A percentile compares a stretch with the other conserved stretches of the same genome.
Conservation (phyloP, 2,797 vertebrate species). For the Peromyscus melanophrys region DNA sequence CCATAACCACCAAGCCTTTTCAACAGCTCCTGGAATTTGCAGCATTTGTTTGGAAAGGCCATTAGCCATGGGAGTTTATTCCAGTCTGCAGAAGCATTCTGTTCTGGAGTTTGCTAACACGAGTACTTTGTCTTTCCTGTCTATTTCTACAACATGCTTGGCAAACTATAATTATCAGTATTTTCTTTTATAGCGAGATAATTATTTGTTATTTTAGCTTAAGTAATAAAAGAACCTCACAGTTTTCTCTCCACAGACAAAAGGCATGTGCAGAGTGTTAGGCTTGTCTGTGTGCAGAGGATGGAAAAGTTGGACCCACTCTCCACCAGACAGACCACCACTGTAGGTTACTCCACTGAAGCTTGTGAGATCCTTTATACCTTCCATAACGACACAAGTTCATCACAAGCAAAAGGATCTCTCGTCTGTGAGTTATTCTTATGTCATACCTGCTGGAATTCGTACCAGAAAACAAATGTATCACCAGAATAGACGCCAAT, state of each 20-base stretch:
- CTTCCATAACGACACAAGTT: constrained; percentile 27
- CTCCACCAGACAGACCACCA: neutral
- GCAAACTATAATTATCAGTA: constrained; percentile 72
- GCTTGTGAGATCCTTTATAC: neutral
- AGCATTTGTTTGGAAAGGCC: neutral
- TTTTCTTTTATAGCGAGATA: constrained; percentile 72
- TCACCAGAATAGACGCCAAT: constrained; percentile 13
- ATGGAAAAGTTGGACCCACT: neutral
- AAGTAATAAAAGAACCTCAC: constrained; percentile 68
- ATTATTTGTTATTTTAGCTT: constrained; percentile 78
- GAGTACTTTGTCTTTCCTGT: constrained; percentile 72
- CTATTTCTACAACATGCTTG: constrained; percentile 74
- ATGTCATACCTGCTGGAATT: constrained; percentile 25
- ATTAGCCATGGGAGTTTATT: constrained; percentile 64
- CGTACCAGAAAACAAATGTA: neutral
- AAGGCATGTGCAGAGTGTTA: neutral
- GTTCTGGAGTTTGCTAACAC: constrained; percentile 60
- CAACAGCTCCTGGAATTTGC: constrained; percentile 30
- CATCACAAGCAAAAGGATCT: neutral
- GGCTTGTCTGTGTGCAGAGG: neutral
- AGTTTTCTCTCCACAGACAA: constrained; percentile 31
- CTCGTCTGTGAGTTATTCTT: constrained; percentile 5
- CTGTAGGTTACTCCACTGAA: neutral
- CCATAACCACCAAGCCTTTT: constrained; percentile 50
- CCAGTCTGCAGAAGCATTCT: neutral